Evolutionary conservation across 2,888 invertebrate species (phyloP).

Genomic region (Mellilla xanthometata): DNA sequence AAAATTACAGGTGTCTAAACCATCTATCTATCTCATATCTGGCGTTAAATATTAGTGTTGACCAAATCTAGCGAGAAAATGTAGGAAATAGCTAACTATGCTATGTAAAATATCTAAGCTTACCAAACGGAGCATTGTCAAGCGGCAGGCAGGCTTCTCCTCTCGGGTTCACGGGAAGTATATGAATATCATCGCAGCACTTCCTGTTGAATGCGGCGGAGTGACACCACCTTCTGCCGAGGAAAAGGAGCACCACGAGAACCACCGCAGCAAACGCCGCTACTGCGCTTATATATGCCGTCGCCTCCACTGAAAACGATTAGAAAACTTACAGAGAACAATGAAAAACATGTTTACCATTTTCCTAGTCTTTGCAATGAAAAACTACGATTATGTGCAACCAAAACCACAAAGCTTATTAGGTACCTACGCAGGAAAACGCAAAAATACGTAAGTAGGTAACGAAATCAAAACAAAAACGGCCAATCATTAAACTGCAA

Average conservation of each 20-base stretch:
- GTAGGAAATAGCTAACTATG: too few species aligned
- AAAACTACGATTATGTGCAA: too few species aligned
- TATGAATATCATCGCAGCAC: conserved; percentile 70
- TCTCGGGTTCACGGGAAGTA: conserved; percentile 67
- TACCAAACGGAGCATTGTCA: conserved; percentile 74
- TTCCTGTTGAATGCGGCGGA: conserved; percentile 63
- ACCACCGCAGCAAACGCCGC: conserved; percentile 92
- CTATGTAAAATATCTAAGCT: conserved; percentile 38
- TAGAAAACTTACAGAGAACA: too few species aligned
- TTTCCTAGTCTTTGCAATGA: too few species aligned
- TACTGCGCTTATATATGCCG: conserved; percentile 93
- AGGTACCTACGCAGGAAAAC: too few species aligned
- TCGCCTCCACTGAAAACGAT: conserved; percentile 87
- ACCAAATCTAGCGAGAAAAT: too few species aligned
- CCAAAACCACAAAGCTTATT: too few species aligned
- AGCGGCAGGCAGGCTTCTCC: conserved; percentile 57
- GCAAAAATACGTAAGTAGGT: too few species aligned
- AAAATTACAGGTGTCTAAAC: too few species aligned
- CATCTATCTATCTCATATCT: too few species aligned
- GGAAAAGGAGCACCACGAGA: conserved; percentile 92
- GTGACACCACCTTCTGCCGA: conserved; percentile 88
- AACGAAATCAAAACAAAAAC: not conserved
- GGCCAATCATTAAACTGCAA: not conserved
- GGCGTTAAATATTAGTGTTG: too few species aligned
- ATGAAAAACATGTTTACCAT: too few species aligned